A percentile compares a stretch with the other conserved stretches of the same genome.
phyloP scores from a whole-genome alignment of 2,888 invertebrate genomes.

The Trilocha varians region DNA sequence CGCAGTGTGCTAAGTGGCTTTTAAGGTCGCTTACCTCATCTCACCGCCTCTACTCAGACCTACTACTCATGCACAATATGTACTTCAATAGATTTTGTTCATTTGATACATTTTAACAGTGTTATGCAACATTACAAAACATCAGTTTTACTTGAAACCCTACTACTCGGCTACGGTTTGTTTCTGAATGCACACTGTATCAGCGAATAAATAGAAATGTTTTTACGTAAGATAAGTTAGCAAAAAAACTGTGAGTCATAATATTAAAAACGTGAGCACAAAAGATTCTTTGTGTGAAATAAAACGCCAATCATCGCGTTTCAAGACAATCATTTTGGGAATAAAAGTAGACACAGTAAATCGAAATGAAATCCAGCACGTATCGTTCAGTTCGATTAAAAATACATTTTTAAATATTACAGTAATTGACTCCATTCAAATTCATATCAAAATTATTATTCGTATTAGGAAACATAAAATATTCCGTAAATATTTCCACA shows the following conservation, averaged over 20 bases:
- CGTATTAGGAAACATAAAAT: too few species aligned
- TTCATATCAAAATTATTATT: background rate
- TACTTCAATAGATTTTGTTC: conserved; percentile 38
- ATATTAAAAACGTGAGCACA: conserved; percentile 29
- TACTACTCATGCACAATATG: conserved; percentile 46
- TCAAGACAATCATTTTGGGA: conserved; percentile 20
- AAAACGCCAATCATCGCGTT: conserved; percentile 41
- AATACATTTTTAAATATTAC: background rate
- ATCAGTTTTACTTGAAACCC: conserved; percentile 9
- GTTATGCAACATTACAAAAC: conserved; percentile 11
- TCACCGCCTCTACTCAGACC: conserved; percentile 36
- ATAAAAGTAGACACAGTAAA: conserved; percentile 18
- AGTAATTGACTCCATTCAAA: background rate
- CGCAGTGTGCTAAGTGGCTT: conserved; percentile 62
- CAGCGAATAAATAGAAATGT: background rate
- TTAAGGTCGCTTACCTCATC: conserved; percentile 70
- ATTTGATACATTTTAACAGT: conserved; percentile 31
- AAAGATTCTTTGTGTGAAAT: conserved; percentile 36
- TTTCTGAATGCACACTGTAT: background rate
- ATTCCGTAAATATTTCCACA: too few species aligned
- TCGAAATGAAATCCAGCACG: conserved; percentile 22
- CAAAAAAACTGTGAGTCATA: conserved; percentile 34
- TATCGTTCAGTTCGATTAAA: conserved; percentile 6
- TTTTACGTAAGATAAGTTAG: conserved; percentile 8
- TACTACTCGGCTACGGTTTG: background rate